Percentiles rank a stretch among this genome's conserved stretches.
Evolutionary conservation across 2,797 vertebrate species (phyloP).

Genomic region (Sebastes itinus): DNA sequence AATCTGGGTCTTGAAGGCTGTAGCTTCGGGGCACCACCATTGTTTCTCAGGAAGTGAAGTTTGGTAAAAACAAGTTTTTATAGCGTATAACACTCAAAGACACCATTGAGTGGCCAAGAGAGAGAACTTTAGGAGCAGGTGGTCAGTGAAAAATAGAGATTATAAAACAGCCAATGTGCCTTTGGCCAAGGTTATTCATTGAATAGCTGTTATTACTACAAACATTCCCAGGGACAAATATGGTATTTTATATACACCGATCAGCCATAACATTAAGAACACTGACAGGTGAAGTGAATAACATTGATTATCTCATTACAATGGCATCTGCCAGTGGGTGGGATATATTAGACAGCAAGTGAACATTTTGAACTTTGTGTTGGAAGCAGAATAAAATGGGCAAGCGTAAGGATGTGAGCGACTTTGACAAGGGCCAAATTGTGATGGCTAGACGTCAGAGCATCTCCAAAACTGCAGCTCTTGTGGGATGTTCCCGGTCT

Average conservation of each 20-base stretch:
- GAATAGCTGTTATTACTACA: neutral
- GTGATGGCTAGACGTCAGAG: too few species aligned
- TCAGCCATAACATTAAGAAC: too few species aligned
- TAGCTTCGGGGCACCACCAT: neutral
- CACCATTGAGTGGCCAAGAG: neutral
- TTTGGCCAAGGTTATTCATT: neutral
- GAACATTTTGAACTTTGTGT: too few species aligned
- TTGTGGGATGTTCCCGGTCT: too few species aligned
- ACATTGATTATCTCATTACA: too few species aligned
- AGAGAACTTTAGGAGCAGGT: conserved; percentile 8
- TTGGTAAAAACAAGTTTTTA: conserved; percentile 5
- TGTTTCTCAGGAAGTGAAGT: neutral
- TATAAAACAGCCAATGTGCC: neutral
- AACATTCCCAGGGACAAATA: neutral
- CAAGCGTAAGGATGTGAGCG: too few species aligned
- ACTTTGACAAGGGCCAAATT: too few species aligned
- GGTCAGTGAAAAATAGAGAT: conserved; percentile 3
- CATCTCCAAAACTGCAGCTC: too few species aligned
- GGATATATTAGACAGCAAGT: too few species aligned
- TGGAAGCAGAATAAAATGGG: too few species aligned
- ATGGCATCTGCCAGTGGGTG: too few species aligned
- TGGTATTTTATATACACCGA: neutral
- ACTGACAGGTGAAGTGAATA: too few species aligned
- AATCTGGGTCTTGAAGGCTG: neutral
- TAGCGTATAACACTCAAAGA: conserved; percentile 3